Percentiles rank a stretch among this genome's conserved stretches.
These are phyloP conservation scores for Crepidodera aurea DNA, from an alignment of 2,888 invertebrate species.

Conservation along the genomic window DNA sequence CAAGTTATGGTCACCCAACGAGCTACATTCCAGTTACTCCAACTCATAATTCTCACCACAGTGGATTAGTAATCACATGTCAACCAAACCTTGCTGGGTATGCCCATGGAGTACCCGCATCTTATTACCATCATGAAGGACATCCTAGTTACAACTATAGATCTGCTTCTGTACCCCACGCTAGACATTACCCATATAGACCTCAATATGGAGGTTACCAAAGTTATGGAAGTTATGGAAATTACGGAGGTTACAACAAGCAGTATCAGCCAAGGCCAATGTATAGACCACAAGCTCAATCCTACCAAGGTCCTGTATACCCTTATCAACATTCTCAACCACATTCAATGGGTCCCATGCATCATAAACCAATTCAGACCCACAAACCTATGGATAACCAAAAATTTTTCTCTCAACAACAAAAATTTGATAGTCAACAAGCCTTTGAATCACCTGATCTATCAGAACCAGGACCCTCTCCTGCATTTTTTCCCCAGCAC, in stretches of 20 bases:
- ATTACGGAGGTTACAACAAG: too few relatives aligned
- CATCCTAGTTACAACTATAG: constrained; percentile 32
- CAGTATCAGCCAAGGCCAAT: constrained; percentile 4
- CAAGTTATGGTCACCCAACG: constrained; percentile 23
- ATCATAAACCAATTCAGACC: constrained; percentile 20
- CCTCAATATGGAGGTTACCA: constrained; percentile 33
- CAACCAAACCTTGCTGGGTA: constrained; percentile 60
- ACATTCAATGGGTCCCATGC: too few relatives aligned
- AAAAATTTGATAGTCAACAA: not conserved
- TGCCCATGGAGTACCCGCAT: constrained; percentile 46
- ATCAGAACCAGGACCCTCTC: not conserved
- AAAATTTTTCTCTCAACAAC: too few relatives aligned
- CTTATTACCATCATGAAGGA: constrained; percentile 21
- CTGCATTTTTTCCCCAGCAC: too few relatives aligned
- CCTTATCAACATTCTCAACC: constrained; percentile 12
- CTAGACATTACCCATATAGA: constrained; percentile 33
- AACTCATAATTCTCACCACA: constrained; percentile 46
- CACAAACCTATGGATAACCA: too few relatives aligned
- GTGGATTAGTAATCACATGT: constrained; percentile 60
- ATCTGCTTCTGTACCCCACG: constrained; percentile 37
- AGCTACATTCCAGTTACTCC: constrained; percentile 22
- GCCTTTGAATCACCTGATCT: not conserved
- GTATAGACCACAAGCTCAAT: constrained; percentile 32
- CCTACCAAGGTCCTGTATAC: constrained; percentile 24
- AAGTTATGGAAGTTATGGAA: constrained; percentile 16